Conservation (phyloP, 2,888 invertebrate genomes). For the Julus scanicus region DNA sequence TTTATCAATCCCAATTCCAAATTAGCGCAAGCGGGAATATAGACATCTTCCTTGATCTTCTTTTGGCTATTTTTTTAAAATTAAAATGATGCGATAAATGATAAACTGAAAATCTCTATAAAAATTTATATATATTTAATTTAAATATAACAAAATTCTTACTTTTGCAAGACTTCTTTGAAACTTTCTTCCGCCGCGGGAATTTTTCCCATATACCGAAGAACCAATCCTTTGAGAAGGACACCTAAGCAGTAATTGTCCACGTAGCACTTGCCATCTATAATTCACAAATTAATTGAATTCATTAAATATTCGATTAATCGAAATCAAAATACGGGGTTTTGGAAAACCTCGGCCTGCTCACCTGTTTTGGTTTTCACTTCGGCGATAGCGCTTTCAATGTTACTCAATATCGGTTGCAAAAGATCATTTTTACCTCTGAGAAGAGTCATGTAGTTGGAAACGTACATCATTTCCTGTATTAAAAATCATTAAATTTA, state of each 20-base stretch:
- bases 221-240: conserved; percentile 47
- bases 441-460: conserved; percentile 48
- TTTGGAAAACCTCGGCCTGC: no score
- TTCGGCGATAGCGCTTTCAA: conserved; percentile 1
- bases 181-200: conserved; percentile 52
- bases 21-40: conserved; percentile 44
- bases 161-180: conserved; percentile 54
- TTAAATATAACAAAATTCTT: background rate
- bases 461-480: conserved; percentile 50
- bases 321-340: no score
- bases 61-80: conserved; percentile 64
- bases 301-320: background rate
- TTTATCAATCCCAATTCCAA: conserved; percentile 51
- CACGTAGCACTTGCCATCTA: conserved; percentile 49
- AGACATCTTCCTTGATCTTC: conserved; percentile 53
- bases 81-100: no score
- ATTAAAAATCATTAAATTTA: background rate
- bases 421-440: background rate
- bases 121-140: background rate
- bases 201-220: conserved; percentile 7
- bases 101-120: background rate
- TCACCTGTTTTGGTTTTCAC: conserved; percentile 46
- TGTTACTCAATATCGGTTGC: background rate
- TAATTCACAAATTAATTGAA: background rate
- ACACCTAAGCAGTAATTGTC: conserved; percentile 51